These are phyloP conservation scores for Ammospiza maritima DNA, from an alignment of 2,797 vertebrate genomes.

Conservation along the genomic window DNA sequence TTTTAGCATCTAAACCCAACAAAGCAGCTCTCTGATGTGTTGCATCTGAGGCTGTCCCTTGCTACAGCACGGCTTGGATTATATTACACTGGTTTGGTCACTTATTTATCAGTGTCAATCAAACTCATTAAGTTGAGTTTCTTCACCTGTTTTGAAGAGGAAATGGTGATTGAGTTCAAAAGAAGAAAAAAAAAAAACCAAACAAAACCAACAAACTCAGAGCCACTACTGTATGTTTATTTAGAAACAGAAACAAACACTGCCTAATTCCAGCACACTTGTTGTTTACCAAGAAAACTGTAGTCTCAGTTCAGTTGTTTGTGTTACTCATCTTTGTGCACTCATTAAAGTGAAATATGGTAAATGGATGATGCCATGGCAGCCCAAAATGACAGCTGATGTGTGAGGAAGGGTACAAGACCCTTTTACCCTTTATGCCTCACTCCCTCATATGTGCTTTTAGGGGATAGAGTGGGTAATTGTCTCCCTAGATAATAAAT, in stretches of 20 bases:
- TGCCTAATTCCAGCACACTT: background rate
- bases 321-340: background rate
- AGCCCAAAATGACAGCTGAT: background rate
- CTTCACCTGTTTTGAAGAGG: background rate
- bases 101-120: background rate
- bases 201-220: background rate
- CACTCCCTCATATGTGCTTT: background rate
- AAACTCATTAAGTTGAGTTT: background rate
- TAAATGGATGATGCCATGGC: background rate
- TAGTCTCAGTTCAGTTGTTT: background rate
- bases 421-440: background rate
- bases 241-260: background rate
- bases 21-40: background rate
- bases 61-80: background rate
- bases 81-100: background rate
- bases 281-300: background rate
- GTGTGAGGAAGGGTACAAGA: background rate
- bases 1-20: background rate
- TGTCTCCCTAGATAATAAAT: background rate
- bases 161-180: background rate
- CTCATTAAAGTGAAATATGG: background rate
- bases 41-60: background rate
- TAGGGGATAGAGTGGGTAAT: background rate
- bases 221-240: background rate
- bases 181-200: fast-evolving